Conservation (phyloP, 53 echinoderm and acorn worm genomes). For the Antedon mediterranea region DNA sequence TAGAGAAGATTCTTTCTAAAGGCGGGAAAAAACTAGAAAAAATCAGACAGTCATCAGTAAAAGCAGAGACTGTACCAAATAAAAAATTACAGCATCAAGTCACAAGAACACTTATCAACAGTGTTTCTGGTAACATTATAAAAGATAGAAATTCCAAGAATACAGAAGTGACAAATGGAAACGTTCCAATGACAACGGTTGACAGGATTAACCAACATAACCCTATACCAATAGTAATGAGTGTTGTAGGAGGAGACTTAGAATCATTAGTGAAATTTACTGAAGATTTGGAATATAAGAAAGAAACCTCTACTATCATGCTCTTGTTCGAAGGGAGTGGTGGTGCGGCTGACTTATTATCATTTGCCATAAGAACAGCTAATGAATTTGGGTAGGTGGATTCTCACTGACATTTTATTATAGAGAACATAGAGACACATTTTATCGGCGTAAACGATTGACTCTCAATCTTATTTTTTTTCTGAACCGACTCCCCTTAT, state of each 20-base stretch:
- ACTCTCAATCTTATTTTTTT: too few species aligned
- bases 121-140: too few species aligned
- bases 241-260: background rate
- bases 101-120: too few species aligned
- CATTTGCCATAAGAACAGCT: background rate
- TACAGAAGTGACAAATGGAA: too few species aligned
- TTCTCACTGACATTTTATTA: too few species aligned
- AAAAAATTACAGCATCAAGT: background rate
- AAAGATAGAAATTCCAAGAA: too few species aligned
- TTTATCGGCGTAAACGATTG: too few species aligned
- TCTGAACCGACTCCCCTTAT: too few species aligned
- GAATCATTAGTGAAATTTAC: background rate
- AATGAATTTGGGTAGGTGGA: background rate
- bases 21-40: background rate
- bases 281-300: background rate
- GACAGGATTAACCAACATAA: background rate
- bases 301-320: background rate
- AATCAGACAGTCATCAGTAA: background rate
- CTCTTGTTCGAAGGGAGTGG: background rate
- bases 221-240: background rate
- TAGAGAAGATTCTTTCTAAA: background rate
- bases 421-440: too few species aligned
- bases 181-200: background rate
- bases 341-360: background rate
- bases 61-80: background rate